Base-by-base conservation (phyloP, 2,888 invertebrate genomes). In the Dastarcus helophoroides region DNA sequence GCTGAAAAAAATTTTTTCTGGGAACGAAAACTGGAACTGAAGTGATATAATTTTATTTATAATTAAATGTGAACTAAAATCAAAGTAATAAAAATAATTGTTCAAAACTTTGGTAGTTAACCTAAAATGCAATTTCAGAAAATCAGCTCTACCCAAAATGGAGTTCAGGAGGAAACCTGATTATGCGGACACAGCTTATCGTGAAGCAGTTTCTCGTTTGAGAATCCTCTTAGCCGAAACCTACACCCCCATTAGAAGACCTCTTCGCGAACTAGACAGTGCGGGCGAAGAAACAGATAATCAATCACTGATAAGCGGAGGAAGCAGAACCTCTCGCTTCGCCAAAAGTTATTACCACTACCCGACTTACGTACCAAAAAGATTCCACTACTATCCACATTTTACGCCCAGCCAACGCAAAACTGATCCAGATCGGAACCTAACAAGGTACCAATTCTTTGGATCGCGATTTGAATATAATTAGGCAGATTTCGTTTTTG, bases 111-210 rank as follows among this genome's bases (percentile, higher is more conserved):
- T n/a, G n/a, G n/a, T n/a, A n/a, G n/a, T n/a, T n/a, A n/a, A n/a
- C n/a, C n/a, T n/a, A n/a, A n/a, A n/a, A n/a, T 17, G 6, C 6
- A 17, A 7, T 31, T 27, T 22, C 37, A 37, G 37, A 17, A 37
- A 37, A 22, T 22, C 33, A 14, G 22, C 23, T 11, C 19, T 35
- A 19, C 32, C 38, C 8, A 46, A 44, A 33, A 31, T 44, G 37
- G 46, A 46, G 14, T 44, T 35, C 32, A 25, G 40, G 8, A 35
- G 19, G 39, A 67, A 75, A 26, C 75, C 79, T 29, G 83, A 86
- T 60, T 85, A 85, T 46, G 85, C 84, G 0, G 86, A 86, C 54
- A 68, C 78, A 46, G 84, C 84, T 4, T 85, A 88, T 51, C 76
- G 81, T 43, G 86, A 86, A 57, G 86, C 86, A 8, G 85, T 86